Percentiles rank a stretch among this genome's conserved stretches.
phyloP scores from a whole-genome alignment of 2,113 vertebrate genomes.

The Irena cyanogastra region DNA sequence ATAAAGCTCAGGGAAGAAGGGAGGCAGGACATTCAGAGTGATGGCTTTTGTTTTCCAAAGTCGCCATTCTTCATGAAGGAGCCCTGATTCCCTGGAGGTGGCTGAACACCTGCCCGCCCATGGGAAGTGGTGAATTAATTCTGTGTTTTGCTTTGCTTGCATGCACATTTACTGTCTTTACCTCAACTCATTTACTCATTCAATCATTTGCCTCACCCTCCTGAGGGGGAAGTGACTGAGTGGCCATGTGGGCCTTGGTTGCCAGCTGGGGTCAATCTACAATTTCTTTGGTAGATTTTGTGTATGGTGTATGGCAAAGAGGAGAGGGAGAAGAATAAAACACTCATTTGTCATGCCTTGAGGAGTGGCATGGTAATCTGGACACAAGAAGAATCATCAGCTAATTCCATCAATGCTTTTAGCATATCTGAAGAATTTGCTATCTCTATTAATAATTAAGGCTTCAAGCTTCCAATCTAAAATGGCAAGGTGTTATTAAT shows the following conservation, averaged over 20 bases:
- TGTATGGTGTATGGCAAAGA: background rate
- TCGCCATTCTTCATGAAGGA: background rate
- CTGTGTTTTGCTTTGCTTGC: background rate
- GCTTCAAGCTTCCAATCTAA: background rate
- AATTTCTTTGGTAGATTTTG: background rate
- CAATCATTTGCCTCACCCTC: background rate
- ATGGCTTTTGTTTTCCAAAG: background rate
- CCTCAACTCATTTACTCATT: background rate
- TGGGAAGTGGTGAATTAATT: background rate
- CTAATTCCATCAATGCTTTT: background rate
- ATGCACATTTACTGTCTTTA: background rate
- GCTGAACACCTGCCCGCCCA: background rate
- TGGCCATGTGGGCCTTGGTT: background rate
- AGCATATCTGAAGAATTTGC: background rate
- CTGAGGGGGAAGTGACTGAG: background rate
- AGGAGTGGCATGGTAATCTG: background rate
- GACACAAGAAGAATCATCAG: background rate
- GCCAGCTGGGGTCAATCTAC: background rate
- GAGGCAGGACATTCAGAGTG: background rate
- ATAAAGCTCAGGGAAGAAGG: background rate
- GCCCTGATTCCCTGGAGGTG: background rate
- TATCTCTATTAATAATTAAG: background rate
- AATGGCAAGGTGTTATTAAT: background rate
- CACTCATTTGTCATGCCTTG: background rate
- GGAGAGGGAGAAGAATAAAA: background rate